Conservation (phyloP, 2,113 vertebrate genomes). For the Elachura formosa region DNA sequence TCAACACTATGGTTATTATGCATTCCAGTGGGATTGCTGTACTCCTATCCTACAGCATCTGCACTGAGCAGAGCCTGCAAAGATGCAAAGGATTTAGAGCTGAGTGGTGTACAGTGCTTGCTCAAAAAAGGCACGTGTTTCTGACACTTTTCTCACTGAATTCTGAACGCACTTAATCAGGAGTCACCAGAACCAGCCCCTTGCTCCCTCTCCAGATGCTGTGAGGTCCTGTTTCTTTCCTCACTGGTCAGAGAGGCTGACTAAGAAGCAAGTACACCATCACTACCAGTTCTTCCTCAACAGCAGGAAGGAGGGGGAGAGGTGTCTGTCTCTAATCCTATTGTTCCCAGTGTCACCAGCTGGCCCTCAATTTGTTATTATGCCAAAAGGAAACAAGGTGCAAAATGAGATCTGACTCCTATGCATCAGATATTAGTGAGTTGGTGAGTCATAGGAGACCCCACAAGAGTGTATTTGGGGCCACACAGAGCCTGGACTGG, state of each 20-base stretch:
- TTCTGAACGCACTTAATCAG: background rate
- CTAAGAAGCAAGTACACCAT: background rate
- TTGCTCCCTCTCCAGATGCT: background rate
- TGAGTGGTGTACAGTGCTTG: background rate
- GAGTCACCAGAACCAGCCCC: background rate
- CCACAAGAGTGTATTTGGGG: background rate
- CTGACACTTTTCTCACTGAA: background rate
- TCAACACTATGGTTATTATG: background rate
- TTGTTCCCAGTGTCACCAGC: constrained; percentile 33
- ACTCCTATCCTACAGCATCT: background rate
- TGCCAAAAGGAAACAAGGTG: constrained; percentile 36
- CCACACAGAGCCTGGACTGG: background rate
- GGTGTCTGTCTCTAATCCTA: constrained; percentile 1
- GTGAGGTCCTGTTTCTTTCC: background rate
- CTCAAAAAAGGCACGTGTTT: background rate
- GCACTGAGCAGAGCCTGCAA: background rate
- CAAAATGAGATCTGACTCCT: background rate
- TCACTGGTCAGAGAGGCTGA: background rate
- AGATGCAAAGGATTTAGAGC: background rate
- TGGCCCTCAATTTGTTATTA: background rate
- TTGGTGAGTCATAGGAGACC: fast-evolving
- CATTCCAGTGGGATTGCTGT: background rate
- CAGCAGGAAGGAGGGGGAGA: constrained; percentile 18
- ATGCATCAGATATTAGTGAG: background rate
- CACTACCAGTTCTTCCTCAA: background rate